Conservation (phyloP, 2,113 vertebrate genomes). For the Tupaia tana region DNA sequence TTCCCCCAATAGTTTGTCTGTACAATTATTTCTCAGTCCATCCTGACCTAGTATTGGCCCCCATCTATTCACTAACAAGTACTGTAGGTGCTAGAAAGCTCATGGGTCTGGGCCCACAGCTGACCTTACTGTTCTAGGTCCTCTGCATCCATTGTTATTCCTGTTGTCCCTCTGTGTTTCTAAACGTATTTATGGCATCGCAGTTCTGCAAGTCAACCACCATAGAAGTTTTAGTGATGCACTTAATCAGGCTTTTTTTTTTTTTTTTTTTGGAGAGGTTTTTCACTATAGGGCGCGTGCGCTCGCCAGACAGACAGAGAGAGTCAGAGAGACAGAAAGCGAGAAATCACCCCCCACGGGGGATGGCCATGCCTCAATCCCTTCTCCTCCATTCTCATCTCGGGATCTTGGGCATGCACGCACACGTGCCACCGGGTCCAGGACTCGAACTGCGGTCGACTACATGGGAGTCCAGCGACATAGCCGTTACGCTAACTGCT, state of each 20-base stretch:
- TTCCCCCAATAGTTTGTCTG: accelerated
- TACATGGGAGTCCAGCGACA: too few species aligned
- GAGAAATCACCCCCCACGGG: too few species aligned
- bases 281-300: too few species aligned
- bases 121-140: background rate
- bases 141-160: background rate
- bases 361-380: too few species aligned
- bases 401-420: too few species aligned
- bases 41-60: background rate
- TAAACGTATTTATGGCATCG: background rate
- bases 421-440: too few species aligned
- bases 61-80: background rate
- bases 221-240: background rate
- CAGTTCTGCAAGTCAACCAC: background rate
- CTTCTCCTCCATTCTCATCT: too few species aligned
- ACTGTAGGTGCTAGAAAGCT: background rate
- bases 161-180: background rate
- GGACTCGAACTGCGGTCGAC: too few species aligned
- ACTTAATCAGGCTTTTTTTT: background rate
- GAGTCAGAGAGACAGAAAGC: too few species aligned
- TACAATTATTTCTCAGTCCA: background rate
- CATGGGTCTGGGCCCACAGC: accelerated
- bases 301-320: too few species aligned
- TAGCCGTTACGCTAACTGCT: too few species aligned
- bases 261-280: too few species aligned